Conservation (phyloP, 2,888 invertebrate genomes). For the Agelastica alni region DNA sequence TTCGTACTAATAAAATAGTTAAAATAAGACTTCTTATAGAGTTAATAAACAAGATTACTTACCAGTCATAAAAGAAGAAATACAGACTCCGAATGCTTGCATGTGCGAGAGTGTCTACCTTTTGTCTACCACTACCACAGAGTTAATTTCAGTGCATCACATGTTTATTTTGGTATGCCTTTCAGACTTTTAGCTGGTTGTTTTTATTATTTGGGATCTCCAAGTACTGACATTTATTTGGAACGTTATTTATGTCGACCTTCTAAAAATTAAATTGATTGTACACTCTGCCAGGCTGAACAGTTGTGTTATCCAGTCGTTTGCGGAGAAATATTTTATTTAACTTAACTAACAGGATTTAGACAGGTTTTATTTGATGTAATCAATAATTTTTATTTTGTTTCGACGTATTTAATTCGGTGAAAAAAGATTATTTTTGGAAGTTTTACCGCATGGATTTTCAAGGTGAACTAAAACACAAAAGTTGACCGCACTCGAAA, state of each 20-base stretch:
- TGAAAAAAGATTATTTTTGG: too few relatives aligned
- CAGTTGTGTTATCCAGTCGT: too few relatives aligned
- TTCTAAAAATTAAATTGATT: neutral
- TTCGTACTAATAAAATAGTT: too few relatives aligned
- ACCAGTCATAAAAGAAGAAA: neutral
- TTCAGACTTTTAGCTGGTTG: constrained; percentile 4
- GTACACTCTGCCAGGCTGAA: too few relatives aligned
- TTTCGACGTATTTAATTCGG: too few relatives aligned
- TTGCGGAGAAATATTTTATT: too few relatives aligned
- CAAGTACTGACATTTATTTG: constrained; percentile 8
- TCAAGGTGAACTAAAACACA: too few relatives aligned
- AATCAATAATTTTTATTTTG: too few relatives aligned
- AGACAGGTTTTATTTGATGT: too few relatives aligned
- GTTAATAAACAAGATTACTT: neutral
- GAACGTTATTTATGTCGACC: neutral
- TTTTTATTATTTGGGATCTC: constrained; percentile 5
- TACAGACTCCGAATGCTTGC: neutral
- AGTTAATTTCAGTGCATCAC: neutral
- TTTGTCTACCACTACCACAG: constrained; percentile 16
- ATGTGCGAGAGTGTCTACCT: constrained; percentile 7
- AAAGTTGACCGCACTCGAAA: too few relatives aligned
- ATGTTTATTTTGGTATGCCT: constrained; percentile 4
- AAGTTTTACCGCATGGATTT: too few relatives aligned
- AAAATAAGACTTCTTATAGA: neutral
- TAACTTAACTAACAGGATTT: too few relatives aligned